phyloP scores from a whole-genome alignment of 2,797 vertebrate species.

The Monodelphis domestica region DNA sequence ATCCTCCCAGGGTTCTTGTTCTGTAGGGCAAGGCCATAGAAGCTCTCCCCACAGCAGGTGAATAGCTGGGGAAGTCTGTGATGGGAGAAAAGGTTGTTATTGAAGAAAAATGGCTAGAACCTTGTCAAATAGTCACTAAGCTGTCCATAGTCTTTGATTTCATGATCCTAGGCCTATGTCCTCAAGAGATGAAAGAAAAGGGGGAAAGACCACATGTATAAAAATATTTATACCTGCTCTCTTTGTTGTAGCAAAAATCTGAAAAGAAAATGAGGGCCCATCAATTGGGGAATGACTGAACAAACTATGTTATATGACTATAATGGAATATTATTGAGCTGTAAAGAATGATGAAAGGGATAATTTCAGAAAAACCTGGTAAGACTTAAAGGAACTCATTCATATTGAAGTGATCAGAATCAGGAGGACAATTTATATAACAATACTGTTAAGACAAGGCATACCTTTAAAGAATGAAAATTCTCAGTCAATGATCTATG shows the following conservation, averaged over 20 bases:
- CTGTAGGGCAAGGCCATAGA: neutral
- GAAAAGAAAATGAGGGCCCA: neutral
- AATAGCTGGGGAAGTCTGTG: neutral
- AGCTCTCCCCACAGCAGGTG: neutral
- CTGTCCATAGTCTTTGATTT: neutral
- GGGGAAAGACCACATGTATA: neutral
- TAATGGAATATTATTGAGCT: neutral
- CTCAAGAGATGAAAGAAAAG: neutral
- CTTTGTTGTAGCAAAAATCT: neutral
- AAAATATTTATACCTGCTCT: neutral
- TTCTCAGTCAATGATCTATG: neutral
- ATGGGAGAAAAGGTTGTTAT: neutral
- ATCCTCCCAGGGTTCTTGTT: neutral
- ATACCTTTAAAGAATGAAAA: neutral
- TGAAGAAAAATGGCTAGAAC: neutral
- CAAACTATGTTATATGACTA: neutral
- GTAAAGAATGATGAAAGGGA: neutral
- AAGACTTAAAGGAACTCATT: neutral
- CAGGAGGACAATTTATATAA: neutral
- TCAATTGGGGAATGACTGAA: neutral
- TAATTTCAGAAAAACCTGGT: neutral
- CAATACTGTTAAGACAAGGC: neutral
- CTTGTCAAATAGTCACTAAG: neutral
- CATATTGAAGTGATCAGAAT: neutral
- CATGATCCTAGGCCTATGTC: neutral